Evolutionary conservation across 2,113 vertebrate species (phyloP), one percentile per base, ranked within the genome.

Genomic region (Bubo blakistoni): DNA sequence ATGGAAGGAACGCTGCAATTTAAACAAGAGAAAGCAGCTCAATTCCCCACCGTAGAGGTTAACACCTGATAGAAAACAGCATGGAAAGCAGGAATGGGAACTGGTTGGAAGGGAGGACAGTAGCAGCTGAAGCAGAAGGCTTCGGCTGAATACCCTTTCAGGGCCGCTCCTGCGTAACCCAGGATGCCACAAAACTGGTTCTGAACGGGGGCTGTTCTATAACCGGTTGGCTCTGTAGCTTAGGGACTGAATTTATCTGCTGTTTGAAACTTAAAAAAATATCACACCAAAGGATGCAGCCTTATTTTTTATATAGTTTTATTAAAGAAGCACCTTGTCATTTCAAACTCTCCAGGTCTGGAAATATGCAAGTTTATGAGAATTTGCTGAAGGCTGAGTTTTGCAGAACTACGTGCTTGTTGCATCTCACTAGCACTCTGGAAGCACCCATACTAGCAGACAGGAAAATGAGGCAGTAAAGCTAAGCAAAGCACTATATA

Each of bases 61-160:
- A 86, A 84, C 10, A 73, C 15, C 55, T 62, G 69, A 47, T 1
- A 82, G 52, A 81, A 91, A 84, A 63, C 44, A 79, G 66, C 78
- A 76, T 3, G 10, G 54, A 55, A 86, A 88, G 94, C 85, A 95
- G 74, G 90, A 95, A 80, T 21, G 20, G 57, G 90, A 91, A 73
- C n/a, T 34, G 49, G 17, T 24, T 52, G 62, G 14, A 90, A 86
- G 16, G 21, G 30, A 79, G 24, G 15, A 85, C 21, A 62, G 40
- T 2, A 72, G 78, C 12, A 85, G 61, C 51, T 66, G 69, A 81
- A 86, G n/a, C 55, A 81, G 51, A 86, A 63, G 4, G 0, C 24
- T 81, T n/a, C 5, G 3, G n/a, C 16, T 19, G 30, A 89, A 55
- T 1, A 32, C 5, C n/a, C 34, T 62, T 67, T 18, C 52, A 30